Evolutionary conservation across 2,888 invertebrate genomes (phyloP), one percentile per base, ranked within the genome.

Genomic region (Brenthis ino): DNA sequence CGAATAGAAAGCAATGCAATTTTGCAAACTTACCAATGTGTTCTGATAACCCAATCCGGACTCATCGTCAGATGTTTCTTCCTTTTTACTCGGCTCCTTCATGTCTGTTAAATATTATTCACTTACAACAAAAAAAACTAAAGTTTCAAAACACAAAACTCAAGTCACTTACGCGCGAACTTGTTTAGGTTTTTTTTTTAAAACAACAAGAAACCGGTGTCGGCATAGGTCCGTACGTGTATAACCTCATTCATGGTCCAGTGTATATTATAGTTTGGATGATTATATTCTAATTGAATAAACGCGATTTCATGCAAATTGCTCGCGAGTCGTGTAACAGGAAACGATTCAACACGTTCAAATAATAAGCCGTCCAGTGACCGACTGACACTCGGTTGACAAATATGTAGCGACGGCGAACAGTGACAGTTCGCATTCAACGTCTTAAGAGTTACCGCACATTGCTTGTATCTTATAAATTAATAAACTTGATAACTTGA

Each of bases 11-110:
- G 87, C 86, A 76, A 72, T 43, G 58, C 69, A 71, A 77, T 63
- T 14, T 54, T 55, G 60, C 47, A 55, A 48, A 93, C 95, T 95
- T 79, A 95, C 95, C 94, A 95, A 94, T 57, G 95, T 95, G 77
- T 95, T 95, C 83, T 95, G 95, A 79, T 95, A 95, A 64, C 96
- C 96, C 80, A 96, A 87, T 70, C 96, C 95, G 70, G 94, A 91
- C 76, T 94, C 94, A 78, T 95, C 94, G 79, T 94, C 94, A 2
- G 92, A 93, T 50, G 85, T 89, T 74, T 93, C 93, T 20, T 93
- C 91, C 73, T 90, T 91, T 64, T 76, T 80, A 63, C 80, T 81
- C 61, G 82, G 71, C 67, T 83, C 84, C 84, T 89, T 92, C 92
- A 92, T 92, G 69, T 76, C 83, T 74, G 75, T 77, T 76, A 73